phyloP scores from a whole-genome alignment of 2,113 vertebrate genomes.

The Tilapia sparmanii region DNA sequence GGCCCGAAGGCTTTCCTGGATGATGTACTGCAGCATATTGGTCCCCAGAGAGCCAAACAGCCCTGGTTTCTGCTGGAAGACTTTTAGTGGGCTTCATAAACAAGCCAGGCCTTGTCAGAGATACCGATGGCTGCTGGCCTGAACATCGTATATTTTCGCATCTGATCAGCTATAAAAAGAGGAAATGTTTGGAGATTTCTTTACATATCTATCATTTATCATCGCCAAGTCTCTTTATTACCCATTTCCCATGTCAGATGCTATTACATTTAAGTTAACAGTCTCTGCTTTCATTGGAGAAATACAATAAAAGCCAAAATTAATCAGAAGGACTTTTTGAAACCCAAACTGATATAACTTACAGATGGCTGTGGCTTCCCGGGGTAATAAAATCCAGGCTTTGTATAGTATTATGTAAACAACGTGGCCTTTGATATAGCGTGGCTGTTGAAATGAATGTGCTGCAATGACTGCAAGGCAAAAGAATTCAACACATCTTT shows the following conservation, averaged over 20 bases:
- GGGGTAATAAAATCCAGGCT: conserved; percentile 52
- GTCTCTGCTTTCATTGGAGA: conserved; percentile 28
- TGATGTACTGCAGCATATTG: conserved; percentile 44
- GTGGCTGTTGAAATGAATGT: conserved; percentile 21
- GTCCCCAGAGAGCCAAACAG: conserved; percentile 24
- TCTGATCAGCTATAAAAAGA: conserved; percentile 42
- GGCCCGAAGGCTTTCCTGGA: conserved; percentile 40
- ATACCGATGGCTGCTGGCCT: conserved; percentile 38
- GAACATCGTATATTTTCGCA: neutral
- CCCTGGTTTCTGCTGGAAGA: conserved; percentile 31
- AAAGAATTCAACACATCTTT: conserved; percentile 43
- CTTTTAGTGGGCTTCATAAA: conserved; percentile 55
- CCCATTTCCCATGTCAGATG: conserved; percentile 58
- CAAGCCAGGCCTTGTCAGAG: conserved; percentile 47
- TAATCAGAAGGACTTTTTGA: conserved; percentile 51
- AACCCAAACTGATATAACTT: conserved; percentile 50
- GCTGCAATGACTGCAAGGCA: conserved; percentile 36
- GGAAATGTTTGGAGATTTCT: conserved; percentile 49
- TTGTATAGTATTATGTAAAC: conserved; percentile 56
- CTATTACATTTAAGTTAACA: conserved; percentile 46
- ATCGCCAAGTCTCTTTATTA: conserved; percentile 39
- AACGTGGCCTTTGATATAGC: conserved; percentile 54
- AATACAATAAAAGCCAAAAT: conserved; percentile 51
- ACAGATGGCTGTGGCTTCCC: conserved; percentile 57
- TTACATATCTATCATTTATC: conserved; percentile 57